These are phyloP conservation scores for Drosophila asahinai DNA, from an alignment of 1,140 invertebrate species.

Conservation along the genomic window DNA sequence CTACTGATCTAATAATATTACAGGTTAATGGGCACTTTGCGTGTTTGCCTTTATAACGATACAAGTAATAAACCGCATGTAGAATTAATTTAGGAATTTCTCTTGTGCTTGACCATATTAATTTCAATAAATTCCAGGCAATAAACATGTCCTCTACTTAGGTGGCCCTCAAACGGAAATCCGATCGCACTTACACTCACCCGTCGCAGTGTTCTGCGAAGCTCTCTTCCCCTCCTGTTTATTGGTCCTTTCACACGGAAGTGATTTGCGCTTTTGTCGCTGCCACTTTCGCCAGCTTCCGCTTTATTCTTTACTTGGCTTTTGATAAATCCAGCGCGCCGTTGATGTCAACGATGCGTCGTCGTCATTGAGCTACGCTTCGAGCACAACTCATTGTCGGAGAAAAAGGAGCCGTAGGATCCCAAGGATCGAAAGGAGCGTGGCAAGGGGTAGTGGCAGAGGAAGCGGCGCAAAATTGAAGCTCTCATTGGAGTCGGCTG, in stretches of 20 bases:
- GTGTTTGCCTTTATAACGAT: too few relatives aligned
- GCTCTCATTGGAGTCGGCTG: constrained; percentile 58
- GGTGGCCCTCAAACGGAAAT: constrained; percentile 49
- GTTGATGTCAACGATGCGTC: constrained; percentile 52
- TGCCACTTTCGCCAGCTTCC: constrained; percentile 64
- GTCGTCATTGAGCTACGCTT: constrained; percentile 58
- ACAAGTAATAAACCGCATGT: background rate
- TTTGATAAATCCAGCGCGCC: constrained; percentile 70
- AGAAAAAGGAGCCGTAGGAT: constrained; percentile 23
- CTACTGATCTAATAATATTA: too few relatives aligned
- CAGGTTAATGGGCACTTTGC: too few relatives aligned
- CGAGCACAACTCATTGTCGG: constrained; percentile 71
- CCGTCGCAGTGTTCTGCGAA: constrained; percentile 1
- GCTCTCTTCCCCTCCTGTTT: background rate
- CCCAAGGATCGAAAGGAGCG: background rate
- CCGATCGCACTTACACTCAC: constrained; percentile 45
- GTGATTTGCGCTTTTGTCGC: constrained; percentile 74
- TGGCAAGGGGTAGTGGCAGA: background rate
- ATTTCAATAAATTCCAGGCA: constrained; percentile 55
- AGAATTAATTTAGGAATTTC: background rate
- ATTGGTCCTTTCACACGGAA: constrained; percentile 61
- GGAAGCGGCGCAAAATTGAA: constrained; percentile 68
- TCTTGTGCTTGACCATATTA: constrained; percentile 21
- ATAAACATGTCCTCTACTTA: constrained; percentile 52
- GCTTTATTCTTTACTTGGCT: constrained; percentile 59